phyloP scores from a whole-genome alignment of 2,113 vertebrate genomes.

The Strix aluco region DNA sequence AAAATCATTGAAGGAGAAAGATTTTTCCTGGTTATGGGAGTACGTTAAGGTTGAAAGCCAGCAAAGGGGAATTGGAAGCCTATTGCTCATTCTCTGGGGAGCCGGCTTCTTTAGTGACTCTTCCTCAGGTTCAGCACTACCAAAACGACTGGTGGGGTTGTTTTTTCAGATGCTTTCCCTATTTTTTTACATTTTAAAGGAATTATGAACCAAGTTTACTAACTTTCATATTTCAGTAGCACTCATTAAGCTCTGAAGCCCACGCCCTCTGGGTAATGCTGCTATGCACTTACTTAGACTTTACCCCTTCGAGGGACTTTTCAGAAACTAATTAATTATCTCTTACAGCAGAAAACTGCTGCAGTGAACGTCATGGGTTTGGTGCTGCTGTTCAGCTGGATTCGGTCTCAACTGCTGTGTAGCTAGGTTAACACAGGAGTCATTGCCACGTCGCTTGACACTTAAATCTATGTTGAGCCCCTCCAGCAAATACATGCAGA shows the following conservation, averaged over 20 bases:
- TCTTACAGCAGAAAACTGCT: neutral
- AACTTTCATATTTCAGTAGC: neutral
- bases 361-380: fast-evolving
- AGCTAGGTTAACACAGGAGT: neutral
- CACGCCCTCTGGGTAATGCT: neutral
- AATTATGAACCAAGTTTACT: neutral
- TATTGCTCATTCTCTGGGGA: neutral
- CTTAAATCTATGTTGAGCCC: neutral
- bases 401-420: neutral
- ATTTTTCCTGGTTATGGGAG: neutral
- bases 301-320: neutral
- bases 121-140: neutral
- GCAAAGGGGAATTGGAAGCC: neutral
- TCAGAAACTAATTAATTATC: neutral
- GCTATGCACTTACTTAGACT: neutral
- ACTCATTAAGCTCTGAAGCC: neutral
- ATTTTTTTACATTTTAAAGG: neutral
- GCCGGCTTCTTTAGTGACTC: neutral
- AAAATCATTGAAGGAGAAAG: neutral
- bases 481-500: neutral
- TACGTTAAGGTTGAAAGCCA: neutral
- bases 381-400: neutral
- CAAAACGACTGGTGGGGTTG: fast-evolving
- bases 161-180: neutral
- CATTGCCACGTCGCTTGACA: neutral